Percentiles rank a stretch among this genome's conserved stretches.
phyloP scores from a whole-genome alignment of 2,797 vertebrate genomes.

The Sebastes iracundus region DNA sequence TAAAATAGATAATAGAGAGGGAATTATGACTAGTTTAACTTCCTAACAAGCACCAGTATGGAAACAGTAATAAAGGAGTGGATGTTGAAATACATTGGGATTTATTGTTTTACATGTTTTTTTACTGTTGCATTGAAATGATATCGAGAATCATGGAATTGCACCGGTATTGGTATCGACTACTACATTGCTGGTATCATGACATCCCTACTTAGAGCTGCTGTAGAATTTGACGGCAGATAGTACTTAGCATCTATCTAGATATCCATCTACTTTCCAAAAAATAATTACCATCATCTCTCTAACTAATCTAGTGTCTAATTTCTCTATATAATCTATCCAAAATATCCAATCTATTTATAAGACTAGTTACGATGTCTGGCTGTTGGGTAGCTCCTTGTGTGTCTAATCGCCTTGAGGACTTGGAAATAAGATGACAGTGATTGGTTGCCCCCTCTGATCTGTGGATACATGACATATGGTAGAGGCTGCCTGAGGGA shows the following conservation, averaged over 20 bases:
- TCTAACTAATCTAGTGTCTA: neutral
- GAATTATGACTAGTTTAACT: too few relatives aligned
- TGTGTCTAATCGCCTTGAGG: slow-evolving; percentile 28
- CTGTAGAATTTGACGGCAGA: neutral
- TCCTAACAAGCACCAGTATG: too few relatives aligned
- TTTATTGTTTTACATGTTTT: too few relatives aligned
- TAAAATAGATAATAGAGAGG: too few relatives aligned
- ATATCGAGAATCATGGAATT: too few relatives aligned
- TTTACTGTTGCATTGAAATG: too few relatives aligned
- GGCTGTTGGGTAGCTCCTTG: slow-evolving; percentile 1
- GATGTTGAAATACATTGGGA: too few relatives aligned
- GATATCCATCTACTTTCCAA: neutral
- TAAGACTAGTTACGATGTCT: neutral
- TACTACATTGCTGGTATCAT: too few relatives aligned
- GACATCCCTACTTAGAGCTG: neutral
- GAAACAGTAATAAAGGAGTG: too few relatives aligned
- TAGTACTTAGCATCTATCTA: neutral
- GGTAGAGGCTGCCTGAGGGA: slow-evolving; percentile 41
- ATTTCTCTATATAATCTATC: neutral
- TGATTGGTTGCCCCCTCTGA: slow-evolving; percentile 46
- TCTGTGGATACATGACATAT: slow-evolving; percentile 54
- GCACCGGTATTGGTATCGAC: too few relatives aligned
- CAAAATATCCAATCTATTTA: neutral
- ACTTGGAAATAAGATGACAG: slow-evolving; percentile 49
- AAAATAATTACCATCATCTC: neutral